phyloP scores from a whole-genome alignment of 35 echinoderm and acorn worm species.

The Apostichopus parvimensis region DNA sequence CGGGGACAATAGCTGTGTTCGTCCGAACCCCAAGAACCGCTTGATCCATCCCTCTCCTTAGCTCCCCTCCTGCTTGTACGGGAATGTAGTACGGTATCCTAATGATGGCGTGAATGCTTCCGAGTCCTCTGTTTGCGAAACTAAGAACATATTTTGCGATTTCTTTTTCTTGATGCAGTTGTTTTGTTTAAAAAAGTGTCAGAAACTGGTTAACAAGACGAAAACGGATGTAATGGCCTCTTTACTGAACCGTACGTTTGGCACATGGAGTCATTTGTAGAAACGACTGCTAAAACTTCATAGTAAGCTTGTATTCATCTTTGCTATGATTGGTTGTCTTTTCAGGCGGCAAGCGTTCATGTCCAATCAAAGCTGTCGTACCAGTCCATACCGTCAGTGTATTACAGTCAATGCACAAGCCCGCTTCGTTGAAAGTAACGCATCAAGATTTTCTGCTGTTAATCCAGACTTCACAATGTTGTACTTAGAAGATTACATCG shows the following conservation, averaged over 20 bases:
- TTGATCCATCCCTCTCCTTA: no score
- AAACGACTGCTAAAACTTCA: not conserved
- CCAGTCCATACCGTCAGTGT: not conserved
- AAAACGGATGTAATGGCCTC: not conserved
- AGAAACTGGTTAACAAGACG: no score
- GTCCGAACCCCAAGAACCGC: no score
- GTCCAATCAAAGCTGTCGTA: not conserved
- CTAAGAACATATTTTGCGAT: no score
- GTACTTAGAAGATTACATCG: constrained; percentile 65
- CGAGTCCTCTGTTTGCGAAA: no score
- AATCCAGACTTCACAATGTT: constrained; percentile 50
- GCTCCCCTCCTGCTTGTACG: no score
- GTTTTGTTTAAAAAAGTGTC: no score
- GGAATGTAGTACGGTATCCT: no score
- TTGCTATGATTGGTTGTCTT: not conserved
- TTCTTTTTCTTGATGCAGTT: no score
- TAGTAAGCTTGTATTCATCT: not conserved
- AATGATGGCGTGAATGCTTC: no score
- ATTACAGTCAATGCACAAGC: not conserved
- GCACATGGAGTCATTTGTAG: not conserved
- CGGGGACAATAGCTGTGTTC: no score
- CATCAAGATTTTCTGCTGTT: not conserved
- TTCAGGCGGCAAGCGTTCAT: not conserved
- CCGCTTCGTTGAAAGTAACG: not conserved
- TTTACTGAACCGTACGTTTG: not conserved